A percentile compares a stretch with the other conserved stretches of the same genome.
Conservation (phyloP, 1,140 invertebrate species). For the Akabosia matsudoensis region DNA sequence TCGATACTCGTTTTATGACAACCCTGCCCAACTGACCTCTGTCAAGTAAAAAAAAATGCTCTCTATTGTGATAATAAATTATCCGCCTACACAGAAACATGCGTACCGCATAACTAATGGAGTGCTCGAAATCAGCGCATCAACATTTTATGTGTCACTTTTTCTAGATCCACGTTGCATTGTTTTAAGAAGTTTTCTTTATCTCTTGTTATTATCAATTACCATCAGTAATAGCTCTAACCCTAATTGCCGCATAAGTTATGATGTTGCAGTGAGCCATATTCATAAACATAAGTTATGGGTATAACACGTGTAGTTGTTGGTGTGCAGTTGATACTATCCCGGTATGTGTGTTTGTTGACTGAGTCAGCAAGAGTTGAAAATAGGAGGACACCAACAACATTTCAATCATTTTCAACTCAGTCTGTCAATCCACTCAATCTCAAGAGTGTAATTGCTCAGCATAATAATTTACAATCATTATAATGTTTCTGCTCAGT, state of each 20-base stretch:
- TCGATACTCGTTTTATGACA: neutral
- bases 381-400: conserved; percentile 3
- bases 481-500: neutral
- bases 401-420: neutral
- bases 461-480: neutral
- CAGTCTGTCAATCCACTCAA: neutral
- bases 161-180: neutral
- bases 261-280: no score
- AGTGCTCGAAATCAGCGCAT: neutral
- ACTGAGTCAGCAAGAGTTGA: neutral
- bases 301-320: no score
- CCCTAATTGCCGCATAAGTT: no score
- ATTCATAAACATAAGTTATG: no score
- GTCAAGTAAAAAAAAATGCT: conserved; percentile 4
- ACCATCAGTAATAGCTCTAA: neutral
- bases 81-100: conserved; percentile 1
- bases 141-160: conserved; percentile 2
- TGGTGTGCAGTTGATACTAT: no score
- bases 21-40: conserved; percentile 20
- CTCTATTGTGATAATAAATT: conserved; percentile 10
- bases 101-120: neutral
- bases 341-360: no score
- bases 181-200: neutral
- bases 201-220: neutral
- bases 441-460: neutral